Evolutionary conservation across 2,797 vertebrate species (phyloP), one percentile per base, ranked within the genome.

Genomic region (Halcyon chelicuti): DNA sequence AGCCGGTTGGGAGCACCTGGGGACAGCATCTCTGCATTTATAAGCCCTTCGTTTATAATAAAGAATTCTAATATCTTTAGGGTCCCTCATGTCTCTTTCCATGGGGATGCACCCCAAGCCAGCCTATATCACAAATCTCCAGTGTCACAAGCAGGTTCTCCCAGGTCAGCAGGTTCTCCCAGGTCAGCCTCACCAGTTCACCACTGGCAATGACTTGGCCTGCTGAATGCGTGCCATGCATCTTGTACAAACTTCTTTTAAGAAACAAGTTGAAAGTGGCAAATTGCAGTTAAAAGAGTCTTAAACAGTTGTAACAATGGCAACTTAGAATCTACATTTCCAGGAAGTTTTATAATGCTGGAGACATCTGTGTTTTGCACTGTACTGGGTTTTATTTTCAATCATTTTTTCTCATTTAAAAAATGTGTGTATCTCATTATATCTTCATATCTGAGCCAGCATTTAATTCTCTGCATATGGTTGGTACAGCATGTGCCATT

Each of bases 401-500:
- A 82, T 96, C 35, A 95, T 94, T 95, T 97, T 97, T 97, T 93
- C 93, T 89, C 90, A 92, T 94, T 94, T 31, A 88, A 94, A 90
- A 95, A 91, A 93, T 47, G 86, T 94, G 92, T 94, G 66, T 85
- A 79, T 90, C 92, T 97, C 92, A 93, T 95, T 88, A 94, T 95
- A 88, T 93, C 92, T 93, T 95, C 80, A 25, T 72, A 57, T 96
- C 80, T 73, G 83, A 96, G 94, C 88, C 94, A 96, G 93, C 94
- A 76, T 96, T 96, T 92, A 73, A 94, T 96, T 79, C 94, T 76
- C 93, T 93, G 80, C 96, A 95, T 93, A 91, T 91, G 96, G 96
- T 94, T 0, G 92, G 95, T 96, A 96, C 96, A 97, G 90, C 96
- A 95, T 96, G 96, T 96, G 96, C 96, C 93, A 92, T 95, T 92